Conservation (phyloP, 2,113 vertebrate genomes). For the Hassar affinis region DNA sequence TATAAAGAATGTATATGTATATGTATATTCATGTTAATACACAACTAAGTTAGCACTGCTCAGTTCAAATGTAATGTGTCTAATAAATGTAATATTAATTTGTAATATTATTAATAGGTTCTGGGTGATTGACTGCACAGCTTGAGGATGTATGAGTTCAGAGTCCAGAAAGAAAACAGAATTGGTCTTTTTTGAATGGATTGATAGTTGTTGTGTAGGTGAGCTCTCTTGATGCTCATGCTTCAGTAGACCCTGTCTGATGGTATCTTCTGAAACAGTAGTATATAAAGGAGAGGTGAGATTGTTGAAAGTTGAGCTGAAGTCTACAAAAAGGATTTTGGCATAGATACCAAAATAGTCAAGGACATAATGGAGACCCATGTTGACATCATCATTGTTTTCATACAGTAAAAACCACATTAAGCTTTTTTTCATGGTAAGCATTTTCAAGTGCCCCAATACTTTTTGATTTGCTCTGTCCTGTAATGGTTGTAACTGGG, state of each 20-base stretch:
- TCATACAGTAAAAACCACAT: not conserved
- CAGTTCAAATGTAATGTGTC: not conserved
- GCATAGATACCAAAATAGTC: slow-evolving; percentile 6
- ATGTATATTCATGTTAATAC: not conserved
- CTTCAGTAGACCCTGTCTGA: not conserved
- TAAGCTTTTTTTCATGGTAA: not conserved
- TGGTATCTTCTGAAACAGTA: not conserved
- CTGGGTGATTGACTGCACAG: not conserved
- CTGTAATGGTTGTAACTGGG: slow-evolving; percentile 8
- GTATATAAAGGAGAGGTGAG: not conserved
- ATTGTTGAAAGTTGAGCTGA: not conserved
- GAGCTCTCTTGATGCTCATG: not conserved
- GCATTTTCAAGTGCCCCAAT: not conserved
- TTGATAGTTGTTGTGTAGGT: not conserved
- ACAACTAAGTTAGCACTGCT: too few relatives aligned
- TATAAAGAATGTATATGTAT: not conserved
- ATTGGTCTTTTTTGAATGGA: not conserved
- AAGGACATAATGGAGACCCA: slow-evolving; percentile 10
- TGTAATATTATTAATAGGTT: too few relatives aligned
- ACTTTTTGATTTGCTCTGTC: not conserved
- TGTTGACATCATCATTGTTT: not conserved
- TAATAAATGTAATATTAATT: not conserved
- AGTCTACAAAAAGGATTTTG: not conserved
- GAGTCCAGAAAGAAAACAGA: not conserved
- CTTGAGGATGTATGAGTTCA: not conserved